Evolutionary conservation across 2,888 invertebrate genomes (phyloP), one percentile per base, ranked within the genome.

Genomic region (Diadromus collaris): DNA sequence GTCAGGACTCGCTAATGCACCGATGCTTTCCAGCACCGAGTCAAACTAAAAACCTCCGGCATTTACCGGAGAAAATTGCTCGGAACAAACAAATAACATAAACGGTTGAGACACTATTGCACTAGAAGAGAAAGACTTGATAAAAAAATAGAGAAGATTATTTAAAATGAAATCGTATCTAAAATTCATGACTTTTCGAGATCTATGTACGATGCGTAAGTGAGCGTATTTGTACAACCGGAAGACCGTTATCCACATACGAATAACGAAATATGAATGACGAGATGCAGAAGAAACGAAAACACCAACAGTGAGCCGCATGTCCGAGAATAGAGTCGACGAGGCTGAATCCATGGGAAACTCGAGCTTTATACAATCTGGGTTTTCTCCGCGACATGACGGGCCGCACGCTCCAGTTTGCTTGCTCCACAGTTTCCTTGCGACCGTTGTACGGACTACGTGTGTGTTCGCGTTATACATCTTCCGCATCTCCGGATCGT

Each of bases 321-420:
- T 24, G 67, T 54, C 38, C 34, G 24, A 54, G 38, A 67, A 54
- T 54, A 38, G 67, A 54, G 67, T 67, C 34, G 34, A 21, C 38
- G 51, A 38, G 34, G 34, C 24, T 10, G 38, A 34, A 38, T 51
- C 51, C 51, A 51, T 38, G 38, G 38, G 51, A 54, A 32, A 24
- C 67, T 24, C 48, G 48, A 51, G 51, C 24, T 51, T 34, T 44
- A 51, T 24, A 61, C 13, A 16, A 29, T n/a, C 56, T 24, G 51
- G 38, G 60, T 65, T 56, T 24, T 44, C 51, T 60, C 48, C 19
- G 19, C 29, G 29, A 41, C 44, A 69, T 64, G 48, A 58, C 32
- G 69, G 44, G 58, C 24, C 21, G 38, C 38, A n/a, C n/a, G 58
- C 48, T 58, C 69, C 56, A 73, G 69, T 73, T 78, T 64, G n/a